Percentiles rank a stretch among this genome's conserved stretches.
Conservation (phyloP, 2,888 invertebrate genomes). For the Xestobium rufovillosum region DNA sequence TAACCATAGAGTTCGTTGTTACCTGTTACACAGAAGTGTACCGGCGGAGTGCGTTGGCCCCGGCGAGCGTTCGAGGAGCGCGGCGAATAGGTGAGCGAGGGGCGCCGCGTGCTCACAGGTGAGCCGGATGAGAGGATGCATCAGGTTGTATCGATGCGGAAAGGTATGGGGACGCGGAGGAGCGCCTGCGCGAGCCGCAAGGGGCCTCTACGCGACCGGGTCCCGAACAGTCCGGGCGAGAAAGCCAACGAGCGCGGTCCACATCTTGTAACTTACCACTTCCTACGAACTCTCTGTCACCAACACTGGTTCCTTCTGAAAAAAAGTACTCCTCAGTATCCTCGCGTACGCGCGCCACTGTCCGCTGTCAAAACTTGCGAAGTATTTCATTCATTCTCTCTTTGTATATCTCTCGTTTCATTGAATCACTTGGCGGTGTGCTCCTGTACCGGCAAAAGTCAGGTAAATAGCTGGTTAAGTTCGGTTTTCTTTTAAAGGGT, state of each 20-base stretch:
- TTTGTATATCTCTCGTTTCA: no score
- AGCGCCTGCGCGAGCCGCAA: slow-evolving; percentile 25
- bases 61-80: slow-evolving; percentile 12
- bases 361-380: no score
- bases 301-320: slow-evolving; percentile 30
- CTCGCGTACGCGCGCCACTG: no score
- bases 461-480: background rate
- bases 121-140: slow-evolving; percentile 39
- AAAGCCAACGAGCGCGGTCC: slow-evolving; percentile 54
- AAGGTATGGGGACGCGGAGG: slow-evolving; percentile 21
- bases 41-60: no score
- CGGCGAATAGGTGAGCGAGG: slow-evolving; percentile 15
- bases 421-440: no score
- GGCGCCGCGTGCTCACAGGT: slow-evolving; percentile 22
- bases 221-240: slow-evolving; percentile 49
- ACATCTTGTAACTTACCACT: slow-evolving; percentile 37
- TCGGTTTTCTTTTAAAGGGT: no score
- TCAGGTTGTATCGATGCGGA: slow-evolving; percentile 40
- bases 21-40: no score
- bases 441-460: background rate
- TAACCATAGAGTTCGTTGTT: no score
- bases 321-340: slow-evolving; percentile 19
- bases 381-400: no score
- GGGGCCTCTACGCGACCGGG: slow-evolving; percentile 39
- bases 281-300: slow-evolving; percentile 38